These are phyloP conservation scores for Nesometra sesokonis DNA, from an alignment of 35 echinoderm and acorn worm genomes.

Conservation along the genomic window DNA sequence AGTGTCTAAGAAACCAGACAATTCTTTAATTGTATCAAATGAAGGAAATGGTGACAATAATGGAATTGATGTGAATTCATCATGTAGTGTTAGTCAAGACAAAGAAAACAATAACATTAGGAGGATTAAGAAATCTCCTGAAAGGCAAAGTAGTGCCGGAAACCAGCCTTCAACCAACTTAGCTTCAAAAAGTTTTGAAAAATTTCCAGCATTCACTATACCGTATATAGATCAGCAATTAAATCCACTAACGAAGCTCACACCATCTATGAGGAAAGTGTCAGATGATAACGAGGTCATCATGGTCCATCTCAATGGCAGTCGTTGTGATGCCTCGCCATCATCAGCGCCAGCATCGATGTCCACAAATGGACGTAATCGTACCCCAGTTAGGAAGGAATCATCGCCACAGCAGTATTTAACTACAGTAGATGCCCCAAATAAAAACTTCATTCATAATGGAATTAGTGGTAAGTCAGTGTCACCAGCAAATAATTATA, in stretches of 20 bases:
- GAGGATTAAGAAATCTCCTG: not conserved
- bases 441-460: not conserved
- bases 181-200: slow-evolving; percentile 1
- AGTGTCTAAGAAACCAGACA: not conserved
- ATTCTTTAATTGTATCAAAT: not conserved
- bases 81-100: not conserved
- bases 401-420: not conserved
- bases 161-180: not conserved
- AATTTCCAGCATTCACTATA: slow-evolving; percentile 5
- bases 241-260: slow-evolving; percentile 68
- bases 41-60: not conserved
- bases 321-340: not conserved
- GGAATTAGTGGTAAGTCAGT: not conserved
- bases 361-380: not conserved
- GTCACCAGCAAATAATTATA: not conserved
- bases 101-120: not conserved
- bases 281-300: slow-evolving; percentile 60
- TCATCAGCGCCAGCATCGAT: not conserved
- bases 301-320: not conserved
- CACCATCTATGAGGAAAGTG: slow-evolving; percentile 52
- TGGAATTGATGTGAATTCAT: not conserved
- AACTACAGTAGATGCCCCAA: not conserved
- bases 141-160: not conserved
- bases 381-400: not conserved
- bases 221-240: not conserved